phyloP scores from a whole-genome alignment of 2,113 vertebrate species.

The Ageneiosus marmoratus region DNA sequence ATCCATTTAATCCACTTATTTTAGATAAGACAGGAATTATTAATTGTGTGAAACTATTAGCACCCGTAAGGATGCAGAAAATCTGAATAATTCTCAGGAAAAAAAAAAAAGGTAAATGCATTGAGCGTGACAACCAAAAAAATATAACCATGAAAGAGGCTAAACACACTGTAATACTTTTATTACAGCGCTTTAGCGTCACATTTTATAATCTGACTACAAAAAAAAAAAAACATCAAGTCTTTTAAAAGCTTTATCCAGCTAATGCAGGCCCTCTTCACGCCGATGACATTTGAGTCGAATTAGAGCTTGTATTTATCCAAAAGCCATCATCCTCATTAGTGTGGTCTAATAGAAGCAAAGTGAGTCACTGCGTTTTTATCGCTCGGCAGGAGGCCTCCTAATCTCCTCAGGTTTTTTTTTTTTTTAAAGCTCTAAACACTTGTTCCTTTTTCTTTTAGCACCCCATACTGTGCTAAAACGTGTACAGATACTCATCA shows the following conservation, averaged over 20 bases:
- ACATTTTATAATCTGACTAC: conserved; percentile 48
- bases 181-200: conserved; percentile 29
- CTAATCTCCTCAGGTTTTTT: conserved; percentile 62
- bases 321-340: conserved; percentile 70
- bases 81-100: neutral
- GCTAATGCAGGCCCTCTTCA: conserved; percentile 63
- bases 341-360: conserved; percentile 69
- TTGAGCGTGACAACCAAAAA: neutral
- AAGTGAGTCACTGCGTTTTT: conserved; percentile 66
- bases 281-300: conserved; percentile 70
- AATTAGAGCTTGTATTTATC: conserved; percentile 67
- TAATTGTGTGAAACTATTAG: neutral
- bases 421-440: conserved; percentile 49
- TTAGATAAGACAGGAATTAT: neutral
- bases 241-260: conserved; percentile 53
- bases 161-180: conserved; percentile 27
- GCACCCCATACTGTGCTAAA: conserved; percentile 71
- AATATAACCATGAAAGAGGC: neutral
- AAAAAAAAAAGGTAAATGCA: neutral
- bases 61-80: neutral
- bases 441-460: conserved; percentile 66
- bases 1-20: neutral
- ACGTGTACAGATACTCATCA: conserved; percentile 70
- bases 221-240: conserved; percentile 38
- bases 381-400: conserved; percentile 69